phyloP scores from a whole-genome alignment of 2,888 invertebrate species.

The Sepiola atlantica region DNA sequence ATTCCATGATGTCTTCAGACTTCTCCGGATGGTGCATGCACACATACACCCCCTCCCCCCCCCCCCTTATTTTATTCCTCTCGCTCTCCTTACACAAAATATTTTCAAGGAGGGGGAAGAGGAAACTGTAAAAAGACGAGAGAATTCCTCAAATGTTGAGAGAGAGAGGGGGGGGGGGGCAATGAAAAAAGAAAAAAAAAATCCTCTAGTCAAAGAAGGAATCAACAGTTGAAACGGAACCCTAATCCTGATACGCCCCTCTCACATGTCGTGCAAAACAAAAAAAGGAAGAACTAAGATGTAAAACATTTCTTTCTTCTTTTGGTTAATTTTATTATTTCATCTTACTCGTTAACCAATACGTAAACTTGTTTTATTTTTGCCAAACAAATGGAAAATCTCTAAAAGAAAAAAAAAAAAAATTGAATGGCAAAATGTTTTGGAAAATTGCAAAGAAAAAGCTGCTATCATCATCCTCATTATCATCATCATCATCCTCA shows the following conservation, averaged over 20 bases:
- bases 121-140: background rate
- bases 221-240: background rate
- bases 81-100: background rate
- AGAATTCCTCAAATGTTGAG: background rate
- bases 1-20: background rate
- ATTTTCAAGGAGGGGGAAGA: background rate
- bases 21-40: background rate
- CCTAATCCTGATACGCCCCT: background rate
- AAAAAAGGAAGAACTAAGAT: background rate
- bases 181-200: background rate
- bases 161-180: background rate
- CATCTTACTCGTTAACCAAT: background rate
- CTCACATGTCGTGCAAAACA: background rate
- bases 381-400: background rate
- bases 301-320: background rate
- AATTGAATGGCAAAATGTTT: background rate
- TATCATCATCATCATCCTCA: no score
- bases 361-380: background rate
- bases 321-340: background rate
- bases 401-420: background rate
- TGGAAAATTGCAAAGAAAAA: background rate
- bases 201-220: slow-evolving; percentile 23
- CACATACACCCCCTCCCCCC: background rate
- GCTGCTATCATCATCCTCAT: no score
- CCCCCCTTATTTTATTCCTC: background rate